These are phyloP conservation scores for Cariama cristata DNA, from an alignment of 2,113 vertebrate species.

Conservation along the genomic window DNA sequence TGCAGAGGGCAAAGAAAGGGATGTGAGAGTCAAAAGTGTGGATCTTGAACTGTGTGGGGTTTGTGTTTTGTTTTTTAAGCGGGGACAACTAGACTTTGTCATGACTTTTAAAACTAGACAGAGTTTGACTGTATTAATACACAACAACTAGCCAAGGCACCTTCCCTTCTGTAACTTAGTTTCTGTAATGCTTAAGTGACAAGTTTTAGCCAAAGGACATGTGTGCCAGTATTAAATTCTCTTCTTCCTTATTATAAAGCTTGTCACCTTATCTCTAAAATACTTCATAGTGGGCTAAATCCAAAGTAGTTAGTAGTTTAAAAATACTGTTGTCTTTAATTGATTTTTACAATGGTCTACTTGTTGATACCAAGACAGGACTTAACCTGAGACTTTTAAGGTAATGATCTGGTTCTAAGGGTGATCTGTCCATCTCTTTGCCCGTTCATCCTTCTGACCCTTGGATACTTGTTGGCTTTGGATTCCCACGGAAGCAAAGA, in stretches of 20 bases:
- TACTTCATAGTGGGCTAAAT: background rate
- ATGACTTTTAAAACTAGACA: background rate
- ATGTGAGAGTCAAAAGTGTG: fast-evolving
- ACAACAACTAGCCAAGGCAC: background rate
- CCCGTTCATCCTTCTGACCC: background rate
- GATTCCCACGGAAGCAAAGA: background rate
- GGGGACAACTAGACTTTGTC: background rate
- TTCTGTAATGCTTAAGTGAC: background rate
- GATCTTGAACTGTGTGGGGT: background rate
- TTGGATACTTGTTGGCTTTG: background rate
- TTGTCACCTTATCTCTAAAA: background rate
- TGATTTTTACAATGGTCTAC: background rate
- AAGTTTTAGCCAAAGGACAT: background rate
- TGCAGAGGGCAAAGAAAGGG: background rate
- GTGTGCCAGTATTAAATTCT: background rate
- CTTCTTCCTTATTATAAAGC: background rate
- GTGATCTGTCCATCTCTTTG: background rate
- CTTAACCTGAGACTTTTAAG: background rate
- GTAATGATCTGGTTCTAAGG: background rate
- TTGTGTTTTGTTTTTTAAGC: background rate
- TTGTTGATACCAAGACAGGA: background rate
- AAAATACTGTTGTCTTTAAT: background rate
- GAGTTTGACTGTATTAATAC: background rate
- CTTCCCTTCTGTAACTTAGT: background rate
- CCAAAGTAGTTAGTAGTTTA: background rate